Conservation (phyloP, 2,797 vertebrate species). For the Epinephelus malabaricus region DNA sequence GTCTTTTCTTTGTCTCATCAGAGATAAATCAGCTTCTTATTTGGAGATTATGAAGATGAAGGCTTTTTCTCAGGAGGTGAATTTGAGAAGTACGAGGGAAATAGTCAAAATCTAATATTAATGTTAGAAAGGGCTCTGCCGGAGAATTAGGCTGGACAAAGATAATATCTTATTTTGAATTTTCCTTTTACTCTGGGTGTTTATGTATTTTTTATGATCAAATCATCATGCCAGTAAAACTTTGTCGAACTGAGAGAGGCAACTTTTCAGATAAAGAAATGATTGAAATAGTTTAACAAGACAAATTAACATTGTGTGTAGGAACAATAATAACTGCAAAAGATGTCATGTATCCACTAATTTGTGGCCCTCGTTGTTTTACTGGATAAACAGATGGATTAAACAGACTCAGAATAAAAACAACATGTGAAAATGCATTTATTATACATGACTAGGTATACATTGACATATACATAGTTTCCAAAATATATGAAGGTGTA, state of each 20-base stretch:
- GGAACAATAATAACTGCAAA: neutral
- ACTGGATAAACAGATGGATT: slow-evolving; percentile 1
- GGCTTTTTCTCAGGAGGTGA: no score
- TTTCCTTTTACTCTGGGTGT: no score
- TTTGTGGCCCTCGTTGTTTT: neutral
- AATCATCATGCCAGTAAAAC: neutral
- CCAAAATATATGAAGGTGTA: neutral
- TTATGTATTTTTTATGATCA: neutral
- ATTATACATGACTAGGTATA: neutral
- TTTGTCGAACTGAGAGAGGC: neutral
- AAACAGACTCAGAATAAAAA: neutral
- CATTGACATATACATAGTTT: neutral
- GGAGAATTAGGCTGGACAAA: no score
- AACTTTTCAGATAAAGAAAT: neutral
- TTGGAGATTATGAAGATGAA: no score
- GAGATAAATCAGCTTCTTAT: no score
- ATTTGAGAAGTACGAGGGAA: no score
- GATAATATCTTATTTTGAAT: no score
- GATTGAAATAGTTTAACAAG: neutral
- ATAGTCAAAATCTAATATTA: no score
- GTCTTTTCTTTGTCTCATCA: no score
- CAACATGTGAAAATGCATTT: neutral
- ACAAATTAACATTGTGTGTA: neutral
- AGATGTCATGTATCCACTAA: neutral
- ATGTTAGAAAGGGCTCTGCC: no score